A percentile compares a stretch with the other conserved stretches of the same genome.
Evolutionary conservation across 1,140 invertebrate species (phyloP).

Genomic region (Manduca sexta): DNA sequence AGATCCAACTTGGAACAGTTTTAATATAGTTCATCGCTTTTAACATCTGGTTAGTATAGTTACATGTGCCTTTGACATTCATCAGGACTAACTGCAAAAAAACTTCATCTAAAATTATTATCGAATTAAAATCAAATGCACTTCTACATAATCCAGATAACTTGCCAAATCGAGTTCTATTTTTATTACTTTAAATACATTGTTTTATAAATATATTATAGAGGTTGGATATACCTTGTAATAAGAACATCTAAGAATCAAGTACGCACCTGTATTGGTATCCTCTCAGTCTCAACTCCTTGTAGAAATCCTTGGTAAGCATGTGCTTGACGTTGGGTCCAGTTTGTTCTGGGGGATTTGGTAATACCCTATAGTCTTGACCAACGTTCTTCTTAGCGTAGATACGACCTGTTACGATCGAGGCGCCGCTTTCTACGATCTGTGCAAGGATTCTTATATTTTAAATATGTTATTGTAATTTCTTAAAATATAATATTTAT

Average conservation of each 20-base stretch:
- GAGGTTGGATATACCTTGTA: too few species aligned
- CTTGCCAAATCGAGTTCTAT: too few species aligned
- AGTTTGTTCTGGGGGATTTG: conserved; percentile 48
- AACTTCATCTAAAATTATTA: background rate
- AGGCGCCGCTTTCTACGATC: conserved; percentile 83
- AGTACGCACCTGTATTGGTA: conserved; percentile 86
- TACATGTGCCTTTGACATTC: too few species aligned
- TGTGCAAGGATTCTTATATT: conserved; percentile 12
- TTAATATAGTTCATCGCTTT: too few species aligned
- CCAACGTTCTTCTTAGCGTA: conserved; percentile 67
- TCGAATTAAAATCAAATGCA: background rate
- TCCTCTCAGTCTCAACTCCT: conserved; percentile 91
- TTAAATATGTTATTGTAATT: too few species aligned
- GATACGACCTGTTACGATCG: conserved; percentile 86
- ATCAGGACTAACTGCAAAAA: background rate
- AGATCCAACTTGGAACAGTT: too few species aligned
- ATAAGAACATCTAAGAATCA: background rate
- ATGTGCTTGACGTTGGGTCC: conserved; percentile 70
- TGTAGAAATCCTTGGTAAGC: conserved; percentile 88
- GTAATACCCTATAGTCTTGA: conserved; percentile 63
- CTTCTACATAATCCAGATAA: background rate
- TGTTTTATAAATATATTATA: background rate
- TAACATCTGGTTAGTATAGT: too few species aligned
- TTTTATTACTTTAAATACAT: background rate
- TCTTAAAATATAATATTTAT: too few species aligned